Percentiles rank a stretch among this genome's conserved stretches.
Evolutionary conservation across 2,888 invertebrate species (phyloP).

Genomic region (Lydus trimaculatus): DNA sequence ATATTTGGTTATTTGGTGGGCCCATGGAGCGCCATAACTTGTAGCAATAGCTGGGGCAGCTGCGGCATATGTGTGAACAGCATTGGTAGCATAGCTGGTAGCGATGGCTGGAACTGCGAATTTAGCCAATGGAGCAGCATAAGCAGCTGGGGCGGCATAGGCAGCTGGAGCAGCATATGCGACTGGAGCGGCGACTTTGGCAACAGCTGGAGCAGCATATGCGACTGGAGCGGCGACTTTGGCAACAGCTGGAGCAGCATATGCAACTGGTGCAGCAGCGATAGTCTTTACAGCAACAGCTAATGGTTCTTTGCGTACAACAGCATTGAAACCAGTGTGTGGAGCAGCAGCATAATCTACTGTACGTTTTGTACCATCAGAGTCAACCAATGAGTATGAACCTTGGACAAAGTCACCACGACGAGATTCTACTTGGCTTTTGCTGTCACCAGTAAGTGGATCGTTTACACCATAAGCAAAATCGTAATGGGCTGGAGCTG

Average conservation of each 20-base stretch:
- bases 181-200: constrained; percentile 23
- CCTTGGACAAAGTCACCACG: constrained; percentile 64
- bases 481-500: constrained; percentile 60
- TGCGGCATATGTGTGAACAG: background rate
- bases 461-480: constrained; percentile 35
- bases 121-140: background rate
- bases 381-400: constrained; percentile 62
- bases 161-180: constrained; percentile 23
- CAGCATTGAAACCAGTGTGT: constrained; percentile 65
- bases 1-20: constrained; percentile 13
- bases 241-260: constrained; percentile 35
- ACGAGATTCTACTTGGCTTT: constrained; percentile 63
- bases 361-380: constrained; percentile 63
- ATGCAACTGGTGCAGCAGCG: constrained; percentile 47
- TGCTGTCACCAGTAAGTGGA: constrained; percentile 62
- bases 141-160: background rate
- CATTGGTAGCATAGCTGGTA: background rate
- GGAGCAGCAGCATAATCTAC: constrained; percentile 65
- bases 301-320: constrained; percentile 63
- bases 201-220: constrained; percentile 10
- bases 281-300: constrained; percentile 46
- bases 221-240: background rate
- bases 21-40: background rate
- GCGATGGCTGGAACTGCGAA: background rate
- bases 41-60: background rate